Conservation (phyloP, 2,888 invertebrate genomes). For the Lottia gigantea region DNA sequence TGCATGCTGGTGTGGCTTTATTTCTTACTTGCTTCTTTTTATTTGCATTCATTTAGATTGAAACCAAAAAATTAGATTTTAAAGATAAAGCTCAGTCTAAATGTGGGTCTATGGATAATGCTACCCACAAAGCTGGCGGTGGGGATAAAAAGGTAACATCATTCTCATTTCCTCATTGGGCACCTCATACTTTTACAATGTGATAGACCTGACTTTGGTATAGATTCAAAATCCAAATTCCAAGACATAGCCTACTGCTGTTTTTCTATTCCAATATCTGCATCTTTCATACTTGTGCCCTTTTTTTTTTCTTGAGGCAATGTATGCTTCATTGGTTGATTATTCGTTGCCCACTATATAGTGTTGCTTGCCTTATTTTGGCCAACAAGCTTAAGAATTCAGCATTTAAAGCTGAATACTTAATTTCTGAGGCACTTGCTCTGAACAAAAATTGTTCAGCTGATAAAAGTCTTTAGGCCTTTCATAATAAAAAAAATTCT, state of each 20-base stretch:
- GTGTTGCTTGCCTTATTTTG: constrained; percentile 3
- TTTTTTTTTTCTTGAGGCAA: constrained; percentile 1
- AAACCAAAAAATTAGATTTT: constrained; percentile 37
- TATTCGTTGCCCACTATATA: too few species aligned
- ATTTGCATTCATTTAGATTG: constrained; percentile 33
- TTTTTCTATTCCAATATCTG: constrained; percentile 6
- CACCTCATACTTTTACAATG: too few species aligned
- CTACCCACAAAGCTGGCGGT: constrained; percentile 16
- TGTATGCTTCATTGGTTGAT: background rate
- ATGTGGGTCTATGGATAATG: constrained; percentile 27
- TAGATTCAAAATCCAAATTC: background rate
- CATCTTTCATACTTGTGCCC: constrained; percentile 13
- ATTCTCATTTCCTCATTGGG: background rate
- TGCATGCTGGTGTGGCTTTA: too few species aligned
- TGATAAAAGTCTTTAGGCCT: too few species aligned
- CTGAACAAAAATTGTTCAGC: too few species aligned
- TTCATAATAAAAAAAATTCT: too few species aligned
- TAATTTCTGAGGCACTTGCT: background rate
- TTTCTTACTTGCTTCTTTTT: background rate
- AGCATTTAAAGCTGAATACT: too few species aligned
- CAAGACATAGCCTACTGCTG: background rate
- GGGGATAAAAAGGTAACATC: constrained; percentile 13
- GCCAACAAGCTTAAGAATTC: constrained; percentile 3
- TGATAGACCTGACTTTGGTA: too few species aligned
- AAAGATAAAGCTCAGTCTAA: constrained; percentile 25